Base-by-base conservation (phyloP, 1,140 invertebrate genomes). In the Heterodera carotae region DNA sequence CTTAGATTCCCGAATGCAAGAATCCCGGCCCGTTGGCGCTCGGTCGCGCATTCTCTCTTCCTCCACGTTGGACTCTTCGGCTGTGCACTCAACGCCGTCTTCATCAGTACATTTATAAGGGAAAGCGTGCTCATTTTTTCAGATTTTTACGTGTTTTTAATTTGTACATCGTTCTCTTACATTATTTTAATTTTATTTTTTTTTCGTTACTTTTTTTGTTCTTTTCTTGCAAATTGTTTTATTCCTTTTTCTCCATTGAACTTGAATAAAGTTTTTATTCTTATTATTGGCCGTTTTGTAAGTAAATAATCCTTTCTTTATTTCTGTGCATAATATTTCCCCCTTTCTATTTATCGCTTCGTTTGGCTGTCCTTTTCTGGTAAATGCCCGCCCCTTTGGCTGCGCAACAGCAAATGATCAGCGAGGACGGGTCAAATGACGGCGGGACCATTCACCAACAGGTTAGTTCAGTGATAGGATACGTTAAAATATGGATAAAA, bases 21-120 rank as follows among this genome's bases (percentile, higher is more conserved):
- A 83, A 75, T 33, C 75, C 10, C 69, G 70, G 3, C 81, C 69
- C 6, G 31, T 66, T 12, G 81, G 68, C 1, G 33, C 33, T n/a
- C 31, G 80, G 53, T 83, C 81, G 25, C 68, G 80, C 6, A 59
- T 81, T 25, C 39, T 81, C 15, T 81, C 79, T 56, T 81, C 80
- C 22, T 81, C 80, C 18, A 81, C 79, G 4, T 62, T 74, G 72
- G 72, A 74, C 39, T 36, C 72, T 7, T 74, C 36, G 22, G n/a
- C 10, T 34, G 3, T 66, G 29, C 10, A 66, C 33, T 66, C 72
- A 22, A 74, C 72, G 2, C 72, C 72, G 27, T 36, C 56, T 8
- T 74, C 56, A 43, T 74, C 72, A 12, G 15, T 71, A 31, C 69
- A 71, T 31, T 48, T 48, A 53, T 53, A 22, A 71, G 1, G 6